Percentiles rank a stretch among this genome's conserved stretches.
These are phyloP conservation scores for Limosa lapponica DNA, from an alignment of 2,797 vertebrate species.

Conservation along the genomic window DNA sequence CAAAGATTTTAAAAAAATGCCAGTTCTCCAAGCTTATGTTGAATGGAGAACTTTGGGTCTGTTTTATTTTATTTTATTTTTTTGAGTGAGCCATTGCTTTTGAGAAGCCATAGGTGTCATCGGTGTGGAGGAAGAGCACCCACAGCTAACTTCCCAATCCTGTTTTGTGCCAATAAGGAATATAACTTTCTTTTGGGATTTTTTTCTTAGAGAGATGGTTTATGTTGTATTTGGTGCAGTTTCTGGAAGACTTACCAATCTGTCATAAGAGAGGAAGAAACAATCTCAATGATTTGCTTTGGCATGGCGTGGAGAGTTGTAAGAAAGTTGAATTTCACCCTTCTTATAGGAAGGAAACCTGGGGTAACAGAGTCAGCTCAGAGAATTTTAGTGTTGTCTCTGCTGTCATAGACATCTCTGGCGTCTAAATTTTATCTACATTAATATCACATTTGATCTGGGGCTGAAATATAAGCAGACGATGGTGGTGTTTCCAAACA, in stretches of 20 bases:
- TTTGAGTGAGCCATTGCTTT: not conserved
- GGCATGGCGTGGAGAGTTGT: not conserved
- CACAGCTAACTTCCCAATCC: not conserved
- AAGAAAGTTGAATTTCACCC: not conserved
- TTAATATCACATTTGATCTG: not conserved
- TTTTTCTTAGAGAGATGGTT: not conserved
- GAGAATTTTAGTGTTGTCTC: not conserved
- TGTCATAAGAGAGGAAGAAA: not conserved
- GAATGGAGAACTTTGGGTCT: not conserved
- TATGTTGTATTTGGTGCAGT: not conserved
- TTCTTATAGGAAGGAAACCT: not conserved
- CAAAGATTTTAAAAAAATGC: slow-evolving; percentile 60
- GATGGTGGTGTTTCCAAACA: not conserved
- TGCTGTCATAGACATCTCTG: not conserved
- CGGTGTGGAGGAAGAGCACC: not conserved
- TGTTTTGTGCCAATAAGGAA: not conserved
- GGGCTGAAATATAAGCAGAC: not conserved
- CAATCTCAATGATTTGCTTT: slow-evolving; percentile 11
- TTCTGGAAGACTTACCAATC: slow-evolving; percentile 13
- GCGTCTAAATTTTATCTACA: not conserved
- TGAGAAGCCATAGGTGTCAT: not conserved
- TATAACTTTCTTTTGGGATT: not conserved
- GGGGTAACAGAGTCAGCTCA: not conserved
- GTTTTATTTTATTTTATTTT: slow-evolving; percentile 47
- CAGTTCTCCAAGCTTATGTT: slow-evolving; percentile 25